Conservation (phyloP, 2,113 vertebrate species). For the Tachuris rubrigastra region DNA sequence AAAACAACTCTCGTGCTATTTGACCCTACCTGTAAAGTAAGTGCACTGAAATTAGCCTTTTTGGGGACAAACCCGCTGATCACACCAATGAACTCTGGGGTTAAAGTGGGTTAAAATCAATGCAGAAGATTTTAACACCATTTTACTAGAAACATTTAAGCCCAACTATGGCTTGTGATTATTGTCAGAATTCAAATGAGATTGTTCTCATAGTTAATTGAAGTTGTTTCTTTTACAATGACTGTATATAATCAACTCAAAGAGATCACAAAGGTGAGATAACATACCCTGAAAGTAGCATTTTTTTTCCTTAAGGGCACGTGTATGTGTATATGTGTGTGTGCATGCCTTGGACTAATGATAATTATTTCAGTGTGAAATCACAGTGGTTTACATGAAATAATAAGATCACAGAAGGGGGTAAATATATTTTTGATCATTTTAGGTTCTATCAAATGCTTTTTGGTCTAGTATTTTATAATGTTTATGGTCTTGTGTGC, state of each 20-base stretch:
- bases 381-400: constrained; percentile 82
- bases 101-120: constrained; percentile 58
- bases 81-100: background rate
- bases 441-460: constrained; percentile 75
- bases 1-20: background rate
- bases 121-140: constrained; percentile 46
- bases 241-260: constrained; percentile 69
- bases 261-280: constrained; percentile 74
- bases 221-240: constrained; percentile 75
- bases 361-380: constrained; percentile 89
- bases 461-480: constrained; percentile 67
- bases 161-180: constrained; percentile 56
- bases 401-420: constrained; percentile 84
- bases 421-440: constrained; percentile 85
- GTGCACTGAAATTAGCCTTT: background rate
- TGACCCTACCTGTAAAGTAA: background rate
- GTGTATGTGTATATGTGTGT: constrained; percentile 38
- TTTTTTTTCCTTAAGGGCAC: constrained; percentile 61
- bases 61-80: background rate
- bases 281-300: constrained; percentile 73
- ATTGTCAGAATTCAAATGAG: constrained; percentile 72
- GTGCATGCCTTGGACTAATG: constrained; percentile 73
- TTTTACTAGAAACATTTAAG: constrained; percentile 62
- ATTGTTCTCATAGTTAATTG: constrained; percentile 75
- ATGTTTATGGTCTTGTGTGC: constrained; percentile 49